Base-by-base conservation (phyloP, 1,140 invertebrate genomes). In the Tribolium castaneum region DNA sequence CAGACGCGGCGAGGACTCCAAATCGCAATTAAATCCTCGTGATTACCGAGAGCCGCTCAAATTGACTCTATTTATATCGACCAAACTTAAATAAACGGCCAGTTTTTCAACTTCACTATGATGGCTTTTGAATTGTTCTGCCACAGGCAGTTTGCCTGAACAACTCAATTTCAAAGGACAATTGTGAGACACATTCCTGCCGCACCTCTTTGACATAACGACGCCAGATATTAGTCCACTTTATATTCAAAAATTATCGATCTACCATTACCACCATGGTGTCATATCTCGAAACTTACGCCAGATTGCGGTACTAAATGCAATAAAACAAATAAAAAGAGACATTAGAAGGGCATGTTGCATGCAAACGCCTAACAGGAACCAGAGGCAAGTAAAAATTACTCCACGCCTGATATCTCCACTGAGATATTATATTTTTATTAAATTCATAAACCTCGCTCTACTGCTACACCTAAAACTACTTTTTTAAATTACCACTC, bases 21-120 rank as follows among this genome's bases (percentile, higher is more conserved):
- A 35, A 35, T 34, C 30, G 59, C 59, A 66, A 66, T 66, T 66
- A 66, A 66, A 66, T 66, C 59, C 30, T 66, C 25, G 59, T 66
- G 59, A 66, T 66, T 66, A 66, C 59, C n/a, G 54, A 12, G 22
- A 10, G 54, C 22, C 6, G 12, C 22, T 30, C 16, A 66, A 66
- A 66, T 66, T 34, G 25, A 35, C 59, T 66, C 25, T 66, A 66
- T 66, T 66, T 66, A 66, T 35, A 35, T 66, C 59, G 14, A 35
- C 2, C 39, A 45, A 9, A 7, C 39, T 45, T 45, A 45, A 45
- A 45, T 45, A 45, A 45, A 19, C 6, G 7, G 51, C 1, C 51
- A 52, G 16, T 52, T 52, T 52, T 52, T 52, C 51, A 52, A 19
- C 13, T 52, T 3, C 51, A 0, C 10, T 14, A 12, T 52, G 51